A percentile compares a stretch with the other conserved stretches of the same genome.
These are phyloP conservation scores for Phortica magna DNA, from an alignment of 2,888 invertebrate genomes.

Conservation along the genomic window DNA sequence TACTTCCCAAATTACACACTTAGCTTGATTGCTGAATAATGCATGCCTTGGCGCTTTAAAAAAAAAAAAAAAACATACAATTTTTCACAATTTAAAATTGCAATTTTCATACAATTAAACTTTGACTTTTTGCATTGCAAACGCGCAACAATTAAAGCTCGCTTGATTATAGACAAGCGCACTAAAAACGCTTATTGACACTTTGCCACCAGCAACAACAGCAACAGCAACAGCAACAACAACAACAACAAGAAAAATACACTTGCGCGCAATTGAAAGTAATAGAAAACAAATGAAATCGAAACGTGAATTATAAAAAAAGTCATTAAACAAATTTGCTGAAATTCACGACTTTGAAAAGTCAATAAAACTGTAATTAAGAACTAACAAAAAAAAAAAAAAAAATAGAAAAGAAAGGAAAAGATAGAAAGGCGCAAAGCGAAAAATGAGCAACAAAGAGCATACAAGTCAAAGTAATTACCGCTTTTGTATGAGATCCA, in stretches of 20 bases:
- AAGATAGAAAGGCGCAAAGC: constrained; percentile 9
- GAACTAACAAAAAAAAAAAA: too few relatives aligned
- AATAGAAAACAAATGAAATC: neutral
- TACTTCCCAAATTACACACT: neutral
- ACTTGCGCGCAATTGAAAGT: neutral
- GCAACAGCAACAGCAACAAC: neutral
- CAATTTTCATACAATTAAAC: constrained; percentile 18
- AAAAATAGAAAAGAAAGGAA: constrained; percentile 29
- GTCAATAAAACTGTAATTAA: constrained; percentile 46
- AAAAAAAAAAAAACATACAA: neutral
- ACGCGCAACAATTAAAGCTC: neutral
- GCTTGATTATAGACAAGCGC: neutral
- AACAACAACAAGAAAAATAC: neutral
- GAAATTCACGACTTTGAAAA: constrained; percentile 30
- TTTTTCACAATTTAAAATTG: constrained; percentile 16
- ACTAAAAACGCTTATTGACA: neutral
- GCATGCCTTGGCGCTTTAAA: neutral
- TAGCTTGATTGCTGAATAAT: neutral
- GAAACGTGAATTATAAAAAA: neutral
- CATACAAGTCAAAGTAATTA: constrained; percentile 1
- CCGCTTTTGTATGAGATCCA: neutral
- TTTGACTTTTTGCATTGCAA: constrained; percentile 8
- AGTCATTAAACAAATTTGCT: constrained; percentile 43
- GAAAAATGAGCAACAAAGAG: neutral
- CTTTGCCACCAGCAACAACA: neutral